Percentiles rank a stretch among this genome's conserved stretches.
These are phyloP conservation scores for Drosophila serrata DNA, from an alignment of 1,140 invertebrate genomes.

Conservation along the genomic window DNA sequence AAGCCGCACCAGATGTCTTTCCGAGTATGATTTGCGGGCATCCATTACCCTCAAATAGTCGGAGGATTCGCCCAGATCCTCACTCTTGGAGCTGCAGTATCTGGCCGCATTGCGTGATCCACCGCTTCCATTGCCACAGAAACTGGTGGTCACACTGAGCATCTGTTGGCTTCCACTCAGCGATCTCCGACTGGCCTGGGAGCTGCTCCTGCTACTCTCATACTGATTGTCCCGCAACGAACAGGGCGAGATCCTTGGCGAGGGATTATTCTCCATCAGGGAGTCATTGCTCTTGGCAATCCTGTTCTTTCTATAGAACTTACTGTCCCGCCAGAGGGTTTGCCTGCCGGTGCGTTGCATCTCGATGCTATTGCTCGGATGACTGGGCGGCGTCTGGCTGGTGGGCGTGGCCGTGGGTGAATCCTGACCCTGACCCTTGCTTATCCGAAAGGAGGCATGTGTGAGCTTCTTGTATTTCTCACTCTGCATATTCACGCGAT, in stretches of 20 bases:
- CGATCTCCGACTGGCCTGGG: slow-evolving; percentile 67
- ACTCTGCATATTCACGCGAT: slow-evolving; percentile 82
- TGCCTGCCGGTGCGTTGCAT: slow-evolving; percentile 72
- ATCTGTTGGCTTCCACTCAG: slow-evolving; percentile 74
- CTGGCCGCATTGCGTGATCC: slow-evolving; percentile 39
- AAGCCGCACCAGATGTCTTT: slow-evolving; percentile 77
- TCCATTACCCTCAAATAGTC: slow-evolving; percentile 82
- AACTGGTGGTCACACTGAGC: slow-evolving; percentile 78
- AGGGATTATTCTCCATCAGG: slow-evolving; percentile 77
- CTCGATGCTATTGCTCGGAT: slow-evolving; percentile 56
- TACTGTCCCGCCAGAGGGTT: slow-evolving; percentile 83
- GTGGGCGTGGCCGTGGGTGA: slow-evolving; percentile 49
- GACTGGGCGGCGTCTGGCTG: slow-evolving; percentile 54
- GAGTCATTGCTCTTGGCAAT: slow-evolving; percentile 85
- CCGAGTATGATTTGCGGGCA: slow-evolving; percentile 80
- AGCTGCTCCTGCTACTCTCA: slow-evolving; percentile 66
- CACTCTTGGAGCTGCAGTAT: slow-evolving; percentile 83
- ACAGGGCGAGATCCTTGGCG: slow-evolving; percentile 72
- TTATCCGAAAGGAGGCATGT: slow-evolving; percentile 81
- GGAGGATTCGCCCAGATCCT: slow-evolving; percentile 74
- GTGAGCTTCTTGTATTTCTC: slow-evolving; percentile 85
- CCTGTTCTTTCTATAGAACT: slow-evolving; percentile 83
- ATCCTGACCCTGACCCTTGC: slow-evolving; percentile 68
- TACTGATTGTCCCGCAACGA: slow-evolving; percentile 81
- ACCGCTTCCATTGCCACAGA: slow-evolving; percentile 55